phyloP scores from a whole-genome alignment of 2,113 vertebrate species.

The Tricholaema leucomelas region DNA sequence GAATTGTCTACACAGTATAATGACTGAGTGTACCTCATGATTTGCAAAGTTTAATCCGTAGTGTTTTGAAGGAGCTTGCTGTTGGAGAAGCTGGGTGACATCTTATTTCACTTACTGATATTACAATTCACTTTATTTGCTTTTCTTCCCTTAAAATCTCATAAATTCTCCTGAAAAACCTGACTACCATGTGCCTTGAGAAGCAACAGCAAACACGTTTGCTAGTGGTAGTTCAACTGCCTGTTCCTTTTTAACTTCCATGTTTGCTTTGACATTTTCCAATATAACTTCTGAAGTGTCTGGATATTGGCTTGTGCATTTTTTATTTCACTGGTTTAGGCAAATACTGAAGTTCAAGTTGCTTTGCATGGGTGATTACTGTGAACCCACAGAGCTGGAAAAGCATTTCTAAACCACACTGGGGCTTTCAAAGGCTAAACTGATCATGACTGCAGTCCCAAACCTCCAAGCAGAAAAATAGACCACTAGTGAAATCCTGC shows the following conservation, averaged over 20 bases:
- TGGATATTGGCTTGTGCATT: neutral
- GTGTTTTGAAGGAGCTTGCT: neutral
- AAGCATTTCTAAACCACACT: neutral
- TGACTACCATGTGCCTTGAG: neutral
- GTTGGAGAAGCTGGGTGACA: neutral
- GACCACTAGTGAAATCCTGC: neutral
- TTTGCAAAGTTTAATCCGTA: neutral
- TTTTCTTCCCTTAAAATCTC: neutral
- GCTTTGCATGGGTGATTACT: neutral
- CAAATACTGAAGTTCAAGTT: neutral
- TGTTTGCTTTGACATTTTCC: neutral
- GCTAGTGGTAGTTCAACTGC: neutral
- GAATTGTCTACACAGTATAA: neutral
- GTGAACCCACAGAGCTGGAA: neutral
- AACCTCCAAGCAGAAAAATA: neutral
- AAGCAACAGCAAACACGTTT: neutral
- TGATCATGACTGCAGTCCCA: neutral
- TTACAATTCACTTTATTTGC: neutral
- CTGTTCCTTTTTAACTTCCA: neutral
- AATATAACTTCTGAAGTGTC: neutral
- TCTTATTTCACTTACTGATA: neutral
- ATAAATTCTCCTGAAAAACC: neutral
- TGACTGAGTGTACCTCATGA: neutral
- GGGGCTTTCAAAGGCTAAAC: neutral
- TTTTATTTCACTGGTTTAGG: neutral